Base-by-base conservation (phyloP, 2,797 vertebrate species). In the Thripadectes ignobilis region DNA sequence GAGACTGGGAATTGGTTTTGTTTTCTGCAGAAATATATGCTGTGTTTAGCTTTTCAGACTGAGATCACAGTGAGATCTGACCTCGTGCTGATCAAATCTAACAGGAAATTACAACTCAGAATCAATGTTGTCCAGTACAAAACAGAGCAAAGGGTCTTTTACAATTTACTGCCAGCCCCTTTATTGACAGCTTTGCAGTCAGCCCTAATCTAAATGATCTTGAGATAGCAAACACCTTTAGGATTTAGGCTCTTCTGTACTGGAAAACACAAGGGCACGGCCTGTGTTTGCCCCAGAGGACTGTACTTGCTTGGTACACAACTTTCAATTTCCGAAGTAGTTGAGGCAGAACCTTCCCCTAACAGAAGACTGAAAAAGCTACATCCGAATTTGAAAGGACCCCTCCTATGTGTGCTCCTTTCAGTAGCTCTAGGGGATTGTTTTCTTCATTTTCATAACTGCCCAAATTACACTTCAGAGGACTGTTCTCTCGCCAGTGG, bases 31-130 rank as follows among this genome's bases (percentile, higher is more conserved):
- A 91, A 91, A 68, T 38, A 51, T 8, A 4, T 26, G 27, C n/a
- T 75, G 46, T 46, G 49, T 83, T 93, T 80, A 71, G 24, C 12
- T 76, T 85, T 78, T 85, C 46, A 55, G 43, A 46, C 6, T 55
- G 46, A 89, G 74, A 85, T 77, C n/a, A 7, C 27, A 48, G 72
- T 54, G 57, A 87, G 39, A 85, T 51, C 67, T 88, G 88, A 79
- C 57, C 43, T 92, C 4, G 0, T 69, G 30, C 59, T 52, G 16
- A 27, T 72, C 51, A 75, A 54, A 26, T 75, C 7, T 76, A 41
- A 62, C 62, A 82, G n/a, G 26, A n/a, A 93, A 39, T 63, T 67
- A 72, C 51, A 76, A 23, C 24, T 91, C 27, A 61, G 46, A 74
- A 79, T 61, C 46, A 10, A 11, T 59, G 43, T 10, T 77, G 62